phyloP scores from a whole-genome alignment of 2,888 invertebrate genomes.

The Lasioglossum zephyrum region DNA sequence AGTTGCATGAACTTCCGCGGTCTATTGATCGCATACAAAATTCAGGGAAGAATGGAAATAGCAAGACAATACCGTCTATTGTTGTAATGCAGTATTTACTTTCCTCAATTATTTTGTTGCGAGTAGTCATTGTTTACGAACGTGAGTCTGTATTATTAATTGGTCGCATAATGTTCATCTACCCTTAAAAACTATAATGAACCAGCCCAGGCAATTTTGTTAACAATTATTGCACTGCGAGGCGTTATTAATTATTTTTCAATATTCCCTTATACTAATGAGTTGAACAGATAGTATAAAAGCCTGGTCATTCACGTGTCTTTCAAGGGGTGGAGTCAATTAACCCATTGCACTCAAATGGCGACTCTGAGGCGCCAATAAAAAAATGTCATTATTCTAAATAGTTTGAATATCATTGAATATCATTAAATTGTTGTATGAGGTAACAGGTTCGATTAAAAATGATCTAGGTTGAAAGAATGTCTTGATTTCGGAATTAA shows the following conservation, averaged over 20 bases:
- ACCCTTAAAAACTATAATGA: not conserved
- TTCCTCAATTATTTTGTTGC: not conserved
- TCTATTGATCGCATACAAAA: conserved; percentile 3
- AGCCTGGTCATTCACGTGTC: too few species aligned
- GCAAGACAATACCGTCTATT: not conserved
- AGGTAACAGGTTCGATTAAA: too few species aligned
- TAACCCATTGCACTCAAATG: not conserved
- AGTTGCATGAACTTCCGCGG: conserved; percentile 5
- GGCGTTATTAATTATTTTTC: not conserved
- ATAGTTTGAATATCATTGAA: too few species aligned
- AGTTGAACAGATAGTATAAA: too few species aligned
- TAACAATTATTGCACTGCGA: too few species aligned
- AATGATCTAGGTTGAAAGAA: too few species aligned
- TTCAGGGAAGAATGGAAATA: not conserved
- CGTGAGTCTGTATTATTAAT: not conserved
- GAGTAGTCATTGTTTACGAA: not conserved
- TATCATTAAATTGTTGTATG: too few species aligned
- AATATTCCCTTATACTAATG: not conserved
- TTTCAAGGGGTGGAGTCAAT: too few species aligned
- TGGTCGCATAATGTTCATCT: not conserved
- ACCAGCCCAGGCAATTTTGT: not conserved
- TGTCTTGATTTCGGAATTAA: too few species aligned
- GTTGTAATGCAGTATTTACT: not conserved
- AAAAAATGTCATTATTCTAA: too few species aligned
- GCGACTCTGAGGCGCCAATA: too few species aligned